These are phyloP conservation scores for Pseudopipra pipra DNA, from an alignment of 2,113 vertebrate genomes.

Conservation along the genomic window DNA sequence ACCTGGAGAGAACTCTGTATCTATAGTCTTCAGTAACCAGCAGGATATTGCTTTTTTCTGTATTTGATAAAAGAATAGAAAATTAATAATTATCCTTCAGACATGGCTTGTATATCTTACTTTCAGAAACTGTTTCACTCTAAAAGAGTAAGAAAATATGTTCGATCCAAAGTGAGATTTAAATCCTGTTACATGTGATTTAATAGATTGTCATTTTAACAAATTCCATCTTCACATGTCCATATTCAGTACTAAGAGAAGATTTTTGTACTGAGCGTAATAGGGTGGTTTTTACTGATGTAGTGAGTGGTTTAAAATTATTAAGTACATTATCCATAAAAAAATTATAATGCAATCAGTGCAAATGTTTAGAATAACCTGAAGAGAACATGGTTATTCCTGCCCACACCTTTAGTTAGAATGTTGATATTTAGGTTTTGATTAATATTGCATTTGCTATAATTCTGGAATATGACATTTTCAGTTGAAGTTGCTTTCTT, in stretches of 20 bases:
- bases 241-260: not conserved
- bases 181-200: not conserved
- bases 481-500: not conserved
- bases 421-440: not conserved
- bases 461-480: not conserved
- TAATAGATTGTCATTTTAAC: not conserved
- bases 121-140: not conserved
- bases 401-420: not conserved
- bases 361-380: not conserved
- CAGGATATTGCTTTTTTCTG: not conserved
- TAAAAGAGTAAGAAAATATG: not conserved
- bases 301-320: not conserved
- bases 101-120: not conserved
- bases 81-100: not conserved
- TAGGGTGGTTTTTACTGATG: not conserved
- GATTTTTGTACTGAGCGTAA: not conserved
- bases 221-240: not conserved
- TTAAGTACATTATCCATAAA: not conserved
- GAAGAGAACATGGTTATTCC: not conserved
- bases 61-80: not conserved
- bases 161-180: not conserved
- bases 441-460: not conserved
- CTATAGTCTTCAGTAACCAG: not conserved
- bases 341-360: not conserved
- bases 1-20: not conserved